These are phyloP conservation scores for Ochotona curzoniae DNA, from an alignment of 2,113 vertebrate species.

Conservation along the genomic window DNA sequence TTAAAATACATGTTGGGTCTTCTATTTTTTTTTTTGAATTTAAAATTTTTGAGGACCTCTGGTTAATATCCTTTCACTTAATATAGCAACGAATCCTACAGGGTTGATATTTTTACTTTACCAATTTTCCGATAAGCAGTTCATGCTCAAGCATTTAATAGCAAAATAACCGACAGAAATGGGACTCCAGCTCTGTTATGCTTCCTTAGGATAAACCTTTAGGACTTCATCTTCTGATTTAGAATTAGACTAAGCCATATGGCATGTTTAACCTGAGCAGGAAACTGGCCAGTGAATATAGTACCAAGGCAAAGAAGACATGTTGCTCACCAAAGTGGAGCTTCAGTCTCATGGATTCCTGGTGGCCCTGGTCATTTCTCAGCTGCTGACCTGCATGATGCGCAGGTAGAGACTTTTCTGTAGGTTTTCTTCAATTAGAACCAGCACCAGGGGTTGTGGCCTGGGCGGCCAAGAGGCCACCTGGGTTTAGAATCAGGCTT, in stretches of 20 bases:
- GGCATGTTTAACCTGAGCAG: background rate
- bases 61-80: background rate
- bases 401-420: background rate
- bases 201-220: background rate
- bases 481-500: too few species aligned
- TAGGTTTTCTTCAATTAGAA: background rate
- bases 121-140: background rate
- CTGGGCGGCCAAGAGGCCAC: background rate
- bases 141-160: background rate
- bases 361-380: too few species aligned
- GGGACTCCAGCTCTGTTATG: background rate
- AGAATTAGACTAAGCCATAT: background rate
- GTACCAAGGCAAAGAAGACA: too few species aligned
- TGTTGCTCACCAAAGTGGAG: too few species aligned
- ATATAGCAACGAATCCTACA: fast-evolving
- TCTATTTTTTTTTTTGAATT: background rate
- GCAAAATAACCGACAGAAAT: background rate
- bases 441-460: fast-evolving
- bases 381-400: background rate
- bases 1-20: background rate
- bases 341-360: too few species aligned
- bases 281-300: background rate
- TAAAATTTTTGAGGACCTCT: background rate
- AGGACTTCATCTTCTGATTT: background rate
- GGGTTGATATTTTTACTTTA: background rate